A percentile compares a stretch with the other conserved stretches of the same genome.
Conservation (phyloP, 2,888 invertebrate species). For the Euclidia mi region DNA sequence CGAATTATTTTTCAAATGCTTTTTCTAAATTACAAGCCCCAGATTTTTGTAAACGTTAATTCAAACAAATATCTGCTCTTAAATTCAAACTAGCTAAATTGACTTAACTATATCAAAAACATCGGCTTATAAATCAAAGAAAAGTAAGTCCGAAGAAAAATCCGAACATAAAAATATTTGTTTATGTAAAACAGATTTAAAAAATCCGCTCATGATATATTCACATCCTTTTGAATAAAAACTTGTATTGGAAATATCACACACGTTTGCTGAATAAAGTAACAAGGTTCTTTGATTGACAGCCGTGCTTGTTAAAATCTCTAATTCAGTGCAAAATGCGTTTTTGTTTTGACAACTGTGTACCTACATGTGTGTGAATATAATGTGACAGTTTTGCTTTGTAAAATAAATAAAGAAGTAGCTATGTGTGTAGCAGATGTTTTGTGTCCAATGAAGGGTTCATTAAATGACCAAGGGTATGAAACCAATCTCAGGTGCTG, state of each 20-base stretch:
- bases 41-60: no score
- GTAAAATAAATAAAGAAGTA: neutral
- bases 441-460: no score
- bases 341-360: constrained; percentile 53
- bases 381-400: constrained; percentile 37
- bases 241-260: constrained; percentile 47
- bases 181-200: constrained; percentile 39
- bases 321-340: constrained; percentile 53
- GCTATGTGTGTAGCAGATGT: no score
- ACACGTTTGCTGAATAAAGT: constrained; percentile 52
- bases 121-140: neutral
- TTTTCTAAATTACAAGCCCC: no score
- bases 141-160: constrained; percentile 9
- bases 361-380: no score
- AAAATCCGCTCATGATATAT: constrained; percentile 39
- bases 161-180: constrained; percentile 30
- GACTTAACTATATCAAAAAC: no score
- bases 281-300: constrained; percentile 66
- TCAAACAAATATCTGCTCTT: no score
- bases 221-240: constrained; percentile 49
- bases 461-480: no score
- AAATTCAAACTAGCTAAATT: no score
- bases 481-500: no score
- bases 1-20: no score
- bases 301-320: constrained; percentile 70